These are phyloP conservation scores for Menura novaehollandiae DNA, from an alignment of 2,113 vertebrate genomes.

Conservation along the genomic window DNA sequence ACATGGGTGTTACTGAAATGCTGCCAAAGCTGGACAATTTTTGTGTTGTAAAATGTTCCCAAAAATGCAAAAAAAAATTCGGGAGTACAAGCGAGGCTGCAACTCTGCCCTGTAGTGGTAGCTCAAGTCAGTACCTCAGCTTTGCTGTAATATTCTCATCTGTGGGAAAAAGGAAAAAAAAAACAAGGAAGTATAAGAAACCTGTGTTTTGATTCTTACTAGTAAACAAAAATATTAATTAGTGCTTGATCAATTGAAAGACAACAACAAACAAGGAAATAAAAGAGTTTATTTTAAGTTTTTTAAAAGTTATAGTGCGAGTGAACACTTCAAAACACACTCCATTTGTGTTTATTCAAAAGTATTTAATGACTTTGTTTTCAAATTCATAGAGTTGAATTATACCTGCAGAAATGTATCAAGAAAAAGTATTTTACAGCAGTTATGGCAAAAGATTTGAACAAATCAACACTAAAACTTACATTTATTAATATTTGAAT, in stretches of 20 bases:
- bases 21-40: neutral
- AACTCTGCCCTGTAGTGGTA: neutral
- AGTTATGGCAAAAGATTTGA: neutral
- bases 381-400: neutral
- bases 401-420: accelerated
- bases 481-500: neutral
- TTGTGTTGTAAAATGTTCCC: neutral
- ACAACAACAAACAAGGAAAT: neutral
- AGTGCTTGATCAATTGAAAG: neutral
- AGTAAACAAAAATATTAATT: neutral
- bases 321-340: neutral
- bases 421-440: neutral
- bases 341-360: neutral
- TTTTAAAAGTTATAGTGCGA: neutral
- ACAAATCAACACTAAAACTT: neutral
- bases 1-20: neutral
- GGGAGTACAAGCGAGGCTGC: neutral
- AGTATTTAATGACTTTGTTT: neutral
- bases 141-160: neutral
- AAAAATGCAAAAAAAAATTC: neutral
- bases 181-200: neutral
- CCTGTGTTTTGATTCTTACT: neutral
- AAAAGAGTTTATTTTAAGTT: neutral
- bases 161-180: neutral
- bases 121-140: neutral